Base-by-base conservation (phyloP, 2,113 vertebrate genomes). In the Dryoscopus gambensis region DNA sequence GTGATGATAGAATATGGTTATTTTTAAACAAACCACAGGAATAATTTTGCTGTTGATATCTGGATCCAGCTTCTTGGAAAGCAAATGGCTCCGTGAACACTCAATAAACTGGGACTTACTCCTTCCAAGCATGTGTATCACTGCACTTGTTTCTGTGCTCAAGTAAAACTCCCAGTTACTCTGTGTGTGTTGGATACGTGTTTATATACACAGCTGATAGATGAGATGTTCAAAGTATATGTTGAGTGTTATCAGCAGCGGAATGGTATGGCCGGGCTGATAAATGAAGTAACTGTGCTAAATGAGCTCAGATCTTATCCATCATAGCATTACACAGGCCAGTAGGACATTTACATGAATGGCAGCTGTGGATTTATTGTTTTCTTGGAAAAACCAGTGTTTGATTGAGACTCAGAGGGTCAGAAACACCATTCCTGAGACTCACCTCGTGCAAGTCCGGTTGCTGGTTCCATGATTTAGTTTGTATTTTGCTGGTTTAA, bases 281-380 rank as follows among this genome's bases (percentile, higher is more conserved):
- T 84, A 89, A 73, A 96, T 92, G 89, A 93, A 63, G 93, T 94
- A 95, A 79, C 64, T 46, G 62, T 16, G 49, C 78, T 76, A 64
- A 87, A 90, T 14, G 92, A 71, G 49, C 95, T 55, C 74, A 6
- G 8, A 37, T 82, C 87, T 78, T 64, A 87, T 90, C 47, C 65
- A 59, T 96, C 87, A 84, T 47, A 4, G 4, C 2, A 1, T 80
- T 65, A 7, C 0, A 0, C n/a, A 20, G 40, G 81, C 77, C 35
- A 50, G 1, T 3, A 27, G 46, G 53, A 77, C 57, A 35, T 33
- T 21, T 7, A 15, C 69, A 21, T 12, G 70, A 90, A 44, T 0
- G 13, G 15, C 62, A 65, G 73, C 44, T 78, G 30, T 18, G 13
- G 78, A 39, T 86, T 39, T 33, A 33, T 63, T 56, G 46, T 56